phyloP scores from a whole-genome alignment of 2,113 vertebrate genomes.

The Daubentonia madagascariensis region DNA sequence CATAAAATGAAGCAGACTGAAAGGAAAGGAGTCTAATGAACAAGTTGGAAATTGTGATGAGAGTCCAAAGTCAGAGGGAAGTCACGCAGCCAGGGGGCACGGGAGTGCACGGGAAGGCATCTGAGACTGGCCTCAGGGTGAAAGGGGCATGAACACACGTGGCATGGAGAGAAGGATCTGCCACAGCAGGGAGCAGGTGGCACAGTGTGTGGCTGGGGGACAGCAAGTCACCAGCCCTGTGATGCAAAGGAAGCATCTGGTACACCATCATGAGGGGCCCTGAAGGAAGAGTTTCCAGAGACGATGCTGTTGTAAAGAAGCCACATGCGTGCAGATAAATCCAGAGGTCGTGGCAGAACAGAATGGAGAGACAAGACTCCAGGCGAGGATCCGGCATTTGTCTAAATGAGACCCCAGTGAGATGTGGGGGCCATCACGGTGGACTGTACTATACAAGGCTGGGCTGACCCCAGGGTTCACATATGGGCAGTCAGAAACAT shows the following conservation, averaged over 20 bases:
- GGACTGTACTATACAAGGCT: accelerated
- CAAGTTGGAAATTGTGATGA: neutral
- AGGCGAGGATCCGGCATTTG: accelerated
- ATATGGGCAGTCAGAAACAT: accelerated
- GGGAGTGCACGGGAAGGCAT: neutral
- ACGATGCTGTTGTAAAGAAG: neutral
- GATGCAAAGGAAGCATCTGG: neutral
- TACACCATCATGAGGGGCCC: neutral
- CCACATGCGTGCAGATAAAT: neutral
- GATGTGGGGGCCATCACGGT: neutral
- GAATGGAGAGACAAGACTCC: neutral
- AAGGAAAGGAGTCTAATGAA: neutral
- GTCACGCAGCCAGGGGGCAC: accelerated
- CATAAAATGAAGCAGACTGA: neutral
- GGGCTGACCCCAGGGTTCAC: neutral
- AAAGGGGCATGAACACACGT: accelerated
- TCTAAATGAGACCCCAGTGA: neutral
- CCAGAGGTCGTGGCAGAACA: neutral
- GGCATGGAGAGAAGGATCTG: neutral
- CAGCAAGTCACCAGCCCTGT: neutral
- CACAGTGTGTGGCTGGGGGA: neutral
- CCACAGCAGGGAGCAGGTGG: neutral
- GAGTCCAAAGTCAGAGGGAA: neutral
- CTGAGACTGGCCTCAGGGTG: neutral
- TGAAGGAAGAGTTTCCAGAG: neutral